Conservation (phyloP, 2,797 vertebrate species). For the Hirundo rustica region DNA sequence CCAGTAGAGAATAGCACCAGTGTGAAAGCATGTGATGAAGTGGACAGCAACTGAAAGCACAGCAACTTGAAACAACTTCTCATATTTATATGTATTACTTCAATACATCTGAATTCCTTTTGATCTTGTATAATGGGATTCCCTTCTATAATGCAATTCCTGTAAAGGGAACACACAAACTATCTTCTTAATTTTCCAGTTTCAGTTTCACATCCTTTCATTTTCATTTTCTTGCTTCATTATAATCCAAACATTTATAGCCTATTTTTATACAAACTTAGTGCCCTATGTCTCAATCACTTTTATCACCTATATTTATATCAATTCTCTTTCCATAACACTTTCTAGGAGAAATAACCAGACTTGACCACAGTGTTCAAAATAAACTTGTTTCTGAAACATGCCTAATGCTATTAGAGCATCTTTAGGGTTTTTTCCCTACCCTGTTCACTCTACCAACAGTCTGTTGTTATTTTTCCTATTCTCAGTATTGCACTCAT, state of each 20-base stretch:
- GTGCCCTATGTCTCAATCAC: neutral
- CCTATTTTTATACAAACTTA: neutral
- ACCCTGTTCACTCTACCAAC: neutral
- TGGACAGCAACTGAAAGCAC: neutral
- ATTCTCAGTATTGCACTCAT: neutral
- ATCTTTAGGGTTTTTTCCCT: neutral
- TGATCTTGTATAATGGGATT: neutral
- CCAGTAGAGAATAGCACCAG: neutral
- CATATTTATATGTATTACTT: neutral
- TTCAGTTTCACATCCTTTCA: neutral
- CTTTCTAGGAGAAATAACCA: neutral
- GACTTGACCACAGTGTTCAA: neutral
- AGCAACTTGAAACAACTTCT: neutral
- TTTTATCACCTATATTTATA: neutral
- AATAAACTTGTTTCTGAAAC: neutral
- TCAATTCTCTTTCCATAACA: neutral
- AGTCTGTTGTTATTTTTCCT: neutral
- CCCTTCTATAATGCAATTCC: neutral
- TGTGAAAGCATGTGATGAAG: neutral
- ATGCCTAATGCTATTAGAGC: neutral
- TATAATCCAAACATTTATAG: neutral
- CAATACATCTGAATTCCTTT: neutral
- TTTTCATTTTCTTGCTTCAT: neutral
- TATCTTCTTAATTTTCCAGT: neutral
- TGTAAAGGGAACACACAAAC: neutral